phyloP scores from a whole-genome alignment of 2,888 invertebrate genomes.

The Caenorhabditis sp. region DNA sequence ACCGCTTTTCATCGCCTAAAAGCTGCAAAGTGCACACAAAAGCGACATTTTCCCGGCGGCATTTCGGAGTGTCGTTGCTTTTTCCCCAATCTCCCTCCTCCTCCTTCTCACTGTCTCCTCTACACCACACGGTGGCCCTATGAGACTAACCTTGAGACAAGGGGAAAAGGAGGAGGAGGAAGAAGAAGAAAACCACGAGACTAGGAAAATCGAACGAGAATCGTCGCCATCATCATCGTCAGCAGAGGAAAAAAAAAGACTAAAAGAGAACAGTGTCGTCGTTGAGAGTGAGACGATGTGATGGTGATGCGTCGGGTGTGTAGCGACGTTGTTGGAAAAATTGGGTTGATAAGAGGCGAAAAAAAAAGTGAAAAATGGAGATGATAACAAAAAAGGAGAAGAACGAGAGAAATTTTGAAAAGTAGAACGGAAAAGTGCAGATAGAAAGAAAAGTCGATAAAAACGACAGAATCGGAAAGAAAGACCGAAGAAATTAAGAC shows the following conservation, averaged over 20 bases:
- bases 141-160: background rate
- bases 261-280: conserved; percentile 1
- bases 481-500: background rate
- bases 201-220: background rate
- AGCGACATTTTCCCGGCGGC: background rate
- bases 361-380: conserved; percentile 9
- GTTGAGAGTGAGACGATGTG: background rate
- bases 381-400: background rate
- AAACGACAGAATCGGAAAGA: conserved; percentile 20
- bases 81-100: too few relatives aligned
- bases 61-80: conserved; percentile 24
- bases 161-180: background rate
- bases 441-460: conserved; percentile 25
- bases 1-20: too few relatives aligned
- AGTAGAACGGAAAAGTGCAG: conserved; percentile 23
- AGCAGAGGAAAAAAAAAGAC: background rate
- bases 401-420: background rate
- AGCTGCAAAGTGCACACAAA: too few relatives aligned
- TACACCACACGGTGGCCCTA: background rate
- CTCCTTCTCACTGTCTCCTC: background rate
- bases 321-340: background rate
- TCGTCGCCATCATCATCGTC: too few relatives aligned
- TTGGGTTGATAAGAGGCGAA: background rate
- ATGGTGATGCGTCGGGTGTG: background rate
- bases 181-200: conserved; percentile 4